phyloP scores from a whole-genome alignment of 2,113 vertebrate genomes.

The Megaceryle maxima region DNA sequence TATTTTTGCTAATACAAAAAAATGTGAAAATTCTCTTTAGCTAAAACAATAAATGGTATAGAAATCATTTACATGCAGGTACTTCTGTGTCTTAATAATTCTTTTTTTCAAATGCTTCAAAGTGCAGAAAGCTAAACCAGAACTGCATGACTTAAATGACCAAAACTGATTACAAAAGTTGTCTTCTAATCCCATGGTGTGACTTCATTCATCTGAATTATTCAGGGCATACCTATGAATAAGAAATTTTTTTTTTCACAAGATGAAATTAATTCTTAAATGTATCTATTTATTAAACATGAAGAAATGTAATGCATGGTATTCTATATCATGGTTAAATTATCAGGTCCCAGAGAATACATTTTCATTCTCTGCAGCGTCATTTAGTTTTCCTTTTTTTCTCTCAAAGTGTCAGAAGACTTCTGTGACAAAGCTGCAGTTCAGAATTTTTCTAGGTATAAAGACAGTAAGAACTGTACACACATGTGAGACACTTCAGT shows the following conservation, averaged over 20 bases:
- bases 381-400: not conserved
- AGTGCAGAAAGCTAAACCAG: not conserved
- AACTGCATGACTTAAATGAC: not conserved
- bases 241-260: not conserved
- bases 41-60: not conserved
- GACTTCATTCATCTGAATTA: not conserved
- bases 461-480: not conserved
- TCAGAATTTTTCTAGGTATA: not conserved
- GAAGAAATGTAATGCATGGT: not conserved
- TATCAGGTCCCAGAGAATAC: not conserved
- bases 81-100: not conserved
- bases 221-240: not conserved
- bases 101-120: not conserved
- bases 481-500: not conserved
- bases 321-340: not conserved
- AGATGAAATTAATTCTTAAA: not conserved
- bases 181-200: not conserved
- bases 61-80: not conserved
- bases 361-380: not conserved
- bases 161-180: not conserved
- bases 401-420: not conserved
- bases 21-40: not conserved
- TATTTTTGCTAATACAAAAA: not conserved
- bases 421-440: not conserved
- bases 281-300: not conserved